Base-by-base conservation (phyloP, 53 echinoderm and acorn worm species). In the Actinopyga echinites region DNA sequence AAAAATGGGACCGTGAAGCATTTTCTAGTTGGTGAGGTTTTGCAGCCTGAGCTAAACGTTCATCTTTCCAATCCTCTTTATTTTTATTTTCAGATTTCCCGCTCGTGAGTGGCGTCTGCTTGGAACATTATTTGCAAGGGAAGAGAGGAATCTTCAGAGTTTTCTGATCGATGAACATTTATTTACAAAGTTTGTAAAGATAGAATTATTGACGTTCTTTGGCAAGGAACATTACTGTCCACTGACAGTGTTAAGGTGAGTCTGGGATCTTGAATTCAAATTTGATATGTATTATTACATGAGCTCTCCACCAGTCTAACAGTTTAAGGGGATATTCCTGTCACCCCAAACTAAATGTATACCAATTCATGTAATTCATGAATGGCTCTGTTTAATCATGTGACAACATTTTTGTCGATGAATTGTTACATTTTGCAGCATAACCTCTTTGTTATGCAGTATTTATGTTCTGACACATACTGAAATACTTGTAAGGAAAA, bases 171-270 rank as follows among this genome's bases (percentile, higher is more conserved):
- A 95, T 53, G 93, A 95, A 82, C 84, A 80, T 33, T 86, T 95
- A 83, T 95, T 95, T 86, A 91, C 95, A 25, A 95, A 95, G 61
- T 95, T 87, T 85, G 86, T 95, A 85, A 95, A 93, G 83, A 71
- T 95, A 24, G 95, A 95, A 68, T 87, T 95, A 87, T 79, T 95
- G 60, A 93, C 95, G 13, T 95, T 95, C 85, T 95, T 95, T 73
- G 95, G 95, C 69, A 84, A 67, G 4, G 95, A 95, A 54, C 95
- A 95, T 40, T 95, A 91, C 56, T 95, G 95, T 79, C 95, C 95
- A 4, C 89, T 95, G n/a, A 93, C 91, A 67, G 88, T 89, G 6
- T 87, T 95, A 38, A 91, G 95, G 95, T 95, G 30, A 69, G 58
- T 74, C 15, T 49, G 3, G 17, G 17, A 2, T 49, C 49, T 15